Percentiles rank a stretch among this genome's conserved stretches.
phyloP scores from a whole-genome alignment of 2,797 vertebrate genomes.

The Capromys pilorides region DNA sequence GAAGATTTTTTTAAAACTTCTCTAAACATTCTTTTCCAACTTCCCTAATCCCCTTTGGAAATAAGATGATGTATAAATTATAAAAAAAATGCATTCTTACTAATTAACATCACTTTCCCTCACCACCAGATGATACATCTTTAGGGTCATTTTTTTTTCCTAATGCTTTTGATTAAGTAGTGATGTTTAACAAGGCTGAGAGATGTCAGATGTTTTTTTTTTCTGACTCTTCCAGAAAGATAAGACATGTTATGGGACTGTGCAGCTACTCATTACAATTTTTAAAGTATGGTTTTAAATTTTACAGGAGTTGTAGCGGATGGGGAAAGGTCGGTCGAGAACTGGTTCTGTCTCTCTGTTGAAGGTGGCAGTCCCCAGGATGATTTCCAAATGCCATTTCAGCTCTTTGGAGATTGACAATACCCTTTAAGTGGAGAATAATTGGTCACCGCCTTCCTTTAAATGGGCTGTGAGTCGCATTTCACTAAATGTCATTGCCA shows the following conservation, averaged over 20 bases:
- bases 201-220: neutral
- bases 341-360: constrained; percentile 74
- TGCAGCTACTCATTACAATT: constrained; percentile 56
- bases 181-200: neutral
- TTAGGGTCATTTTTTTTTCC: neutral
- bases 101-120: neutral
- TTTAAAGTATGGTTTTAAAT: constrained; percentile 75
- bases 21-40: neutral
- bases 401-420: constrained; percentile 79
- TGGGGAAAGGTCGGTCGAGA: constrained; percentile 62
- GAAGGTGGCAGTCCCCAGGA: constrained; percentile 44
- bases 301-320: constrained; percentile 70
- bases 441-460: constrained; percentile 80
- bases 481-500: constrained; percentile 81
- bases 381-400: constrained; percentile 82
- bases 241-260: neutral
- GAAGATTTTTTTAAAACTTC: neutral
- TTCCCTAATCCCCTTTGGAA: neutral
- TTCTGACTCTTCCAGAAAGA: constrained; percentile 49
- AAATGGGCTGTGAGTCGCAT: constrained; percentile 76
- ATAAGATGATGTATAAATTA: constrained; percentile 32
- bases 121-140: neutral
- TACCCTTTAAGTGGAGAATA: constrained; percentile 81
- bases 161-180: constrained; percentile 21
- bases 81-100: neutral